These are phyloP conservation scores for Alosa sapidissima DNA, from an alignment of 2,797 vertebrate species.

Conservation along the genomic window DNA sequence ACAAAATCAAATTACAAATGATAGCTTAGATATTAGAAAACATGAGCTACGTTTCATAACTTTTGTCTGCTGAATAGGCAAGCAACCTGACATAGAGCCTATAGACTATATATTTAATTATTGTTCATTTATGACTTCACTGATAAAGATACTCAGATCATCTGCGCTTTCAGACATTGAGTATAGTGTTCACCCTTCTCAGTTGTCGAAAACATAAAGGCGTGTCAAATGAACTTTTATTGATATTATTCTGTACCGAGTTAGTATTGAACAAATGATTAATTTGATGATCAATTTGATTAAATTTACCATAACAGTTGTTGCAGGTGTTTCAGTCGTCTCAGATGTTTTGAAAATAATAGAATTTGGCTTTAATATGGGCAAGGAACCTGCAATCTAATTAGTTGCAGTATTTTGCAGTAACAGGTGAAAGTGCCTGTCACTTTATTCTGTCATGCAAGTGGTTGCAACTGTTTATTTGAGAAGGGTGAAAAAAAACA, in stretches of 20 bases:
- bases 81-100: neutral
- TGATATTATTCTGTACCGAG: neutral
- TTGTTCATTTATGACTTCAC: neutral
- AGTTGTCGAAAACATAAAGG: neutral
- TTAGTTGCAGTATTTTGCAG: neutral
- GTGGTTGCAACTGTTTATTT: constrained; percentile 17
- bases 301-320: neutral
- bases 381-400: neutral
- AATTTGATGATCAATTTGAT: neutral
- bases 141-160: neutral
- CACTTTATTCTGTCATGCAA: constrained; percentile 6
- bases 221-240: neutral
- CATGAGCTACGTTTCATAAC: neutral
- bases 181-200: neutral
- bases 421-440: constrained; percentile 1
- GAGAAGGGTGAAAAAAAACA: neutral
- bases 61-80: neutral
- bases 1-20: neutral
- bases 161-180: neutral
- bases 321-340: too few species aligned
- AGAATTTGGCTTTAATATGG: neutral
- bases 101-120: constrained; percentile 9
- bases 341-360: neutral
- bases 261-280: neutral
- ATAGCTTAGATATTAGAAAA: neutral